Base-by-base conservation (phyloP, 2,113 vertebrate genomes). In the Otis tarda region DNA sequence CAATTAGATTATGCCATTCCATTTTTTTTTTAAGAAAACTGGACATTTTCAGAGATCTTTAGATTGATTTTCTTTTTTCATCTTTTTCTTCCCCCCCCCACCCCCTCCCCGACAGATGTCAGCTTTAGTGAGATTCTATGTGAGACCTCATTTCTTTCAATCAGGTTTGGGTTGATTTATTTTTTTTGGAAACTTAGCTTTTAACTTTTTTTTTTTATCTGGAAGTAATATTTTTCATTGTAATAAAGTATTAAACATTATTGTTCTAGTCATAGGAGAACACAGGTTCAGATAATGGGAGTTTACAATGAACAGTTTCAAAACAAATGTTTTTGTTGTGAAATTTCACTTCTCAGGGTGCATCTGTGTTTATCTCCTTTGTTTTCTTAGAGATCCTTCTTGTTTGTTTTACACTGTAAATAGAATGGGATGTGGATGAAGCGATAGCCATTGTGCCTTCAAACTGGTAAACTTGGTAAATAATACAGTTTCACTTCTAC, bases 371-470 rank as follows among this genome's bases (percentile, higher is more conserved):
- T 87, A 83, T 92, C 35, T 87, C 64, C 69, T 71, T 83, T 93
- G 59, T 75, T 91, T 64, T n/a, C 81, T 39, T 63, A 79, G 41
- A 74, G 43, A 83, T 82, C 10, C 0, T 14, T 81, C 64, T 78
- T 77, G 50, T 59, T 74, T 93, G 22, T 71, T 93, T 97, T 75
- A 83, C 71, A 60, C 56, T 97, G 93, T 95, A 95, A 93, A 87
- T 90, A 95, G 67, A 89, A 61, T 67, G 43, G n/a, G 53, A 79
- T 92, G 45, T 77, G 83, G 78, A 79, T 94, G 67, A 90, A 93
- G 55, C 67, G 77, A 39, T 91, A 94, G 75, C 95, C 92, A 55
- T 90, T 97, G 94, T 97, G 97, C 97, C 97, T 97, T 97, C 61
- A 76, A 87, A 94, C 80, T 90, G 87, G 86, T 97, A 64, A 94